Percentiles rank a stretch among this genome's conserved stretches.
Conservation (phyloP, 2,113 vertebrate species). For the Pleuronectes platessa region DNA sequence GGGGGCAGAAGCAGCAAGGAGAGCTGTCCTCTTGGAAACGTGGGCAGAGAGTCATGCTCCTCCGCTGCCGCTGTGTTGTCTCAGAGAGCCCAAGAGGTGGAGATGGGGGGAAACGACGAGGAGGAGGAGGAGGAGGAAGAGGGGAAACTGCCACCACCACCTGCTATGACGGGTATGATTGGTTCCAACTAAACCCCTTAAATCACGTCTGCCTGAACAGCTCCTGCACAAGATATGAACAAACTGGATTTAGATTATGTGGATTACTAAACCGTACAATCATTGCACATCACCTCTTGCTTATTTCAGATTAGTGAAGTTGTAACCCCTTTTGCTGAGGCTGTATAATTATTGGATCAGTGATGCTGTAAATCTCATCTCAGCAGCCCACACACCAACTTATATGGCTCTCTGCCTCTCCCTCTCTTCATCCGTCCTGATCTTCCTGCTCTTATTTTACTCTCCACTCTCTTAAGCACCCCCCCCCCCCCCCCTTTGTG, state of each 20-base stretch:
- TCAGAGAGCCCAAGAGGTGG: constrained; percentile 54
- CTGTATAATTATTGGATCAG: constrained; percentile 4
- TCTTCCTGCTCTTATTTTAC: background rate
- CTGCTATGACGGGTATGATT: constrained; percentile 78
- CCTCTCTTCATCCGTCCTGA: background rate
- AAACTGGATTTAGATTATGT: background rate
- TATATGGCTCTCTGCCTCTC: constrained; percentile 23
- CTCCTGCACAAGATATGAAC: background rate
- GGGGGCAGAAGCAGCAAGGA: constrained; percentile 31
- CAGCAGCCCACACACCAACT: background rate
- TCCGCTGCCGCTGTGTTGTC: constrained; percentile 2
- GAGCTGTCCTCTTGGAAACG: constrained; percentile 22
- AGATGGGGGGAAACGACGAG: constrained; percentile 73
- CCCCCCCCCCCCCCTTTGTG: background rate
- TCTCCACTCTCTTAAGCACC: background rate
- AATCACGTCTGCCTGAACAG: background rate
- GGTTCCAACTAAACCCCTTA: constrained; percentile 2
- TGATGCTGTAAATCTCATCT: background rate
- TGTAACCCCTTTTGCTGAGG: background rate
- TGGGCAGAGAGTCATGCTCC: constrained; percentile 35
- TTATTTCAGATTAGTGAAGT: background rate
- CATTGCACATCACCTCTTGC: background rate
- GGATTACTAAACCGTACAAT: background rate
- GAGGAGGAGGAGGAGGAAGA: constrained; percentile 31
- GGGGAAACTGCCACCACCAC: constrained; percentile 36